Conservation (phyloP, 2,113 vertebrate species). For the Nesogale talazaci region DNA sequence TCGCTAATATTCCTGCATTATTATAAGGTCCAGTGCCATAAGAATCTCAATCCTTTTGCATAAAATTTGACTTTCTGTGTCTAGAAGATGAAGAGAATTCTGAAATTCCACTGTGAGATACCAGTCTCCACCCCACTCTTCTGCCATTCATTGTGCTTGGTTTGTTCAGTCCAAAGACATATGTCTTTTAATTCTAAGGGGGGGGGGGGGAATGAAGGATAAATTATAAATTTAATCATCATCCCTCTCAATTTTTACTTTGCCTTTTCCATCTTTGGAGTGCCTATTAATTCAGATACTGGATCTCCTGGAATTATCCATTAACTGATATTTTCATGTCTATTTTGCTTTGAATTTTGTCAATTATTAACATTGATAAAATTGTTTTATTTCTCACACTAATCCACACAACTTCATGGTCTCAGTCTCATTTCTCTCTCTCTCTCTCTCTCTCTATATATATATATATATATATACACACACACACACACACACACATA, state of each 20-base stretch:
- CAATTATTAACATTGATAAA: background rate
- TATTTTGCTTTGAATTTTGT: conserved; percentile 6
- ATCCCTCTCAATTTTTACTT: background rate
- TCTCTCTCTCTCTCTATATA: too few species aligned
- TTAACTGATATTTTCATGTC: background rate
- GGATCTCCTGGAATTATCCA: background rate
- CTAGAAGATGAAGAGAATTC: background rate
- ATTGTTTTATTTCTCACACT: background rate
- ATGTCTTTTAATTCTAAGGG: background rate
- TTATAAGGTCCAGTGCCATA: background rate
- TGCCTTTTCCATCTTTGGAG: background rate
- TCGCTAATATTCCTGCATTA: background rate
- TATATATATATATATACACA: too few species aligned
- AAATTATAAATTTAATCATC: background rate
- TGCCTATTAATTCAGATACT: background rate
- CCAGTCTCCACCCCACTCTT: background rate
- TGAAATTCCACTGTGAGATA: background rate
- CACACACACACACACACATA: too few species aligned
- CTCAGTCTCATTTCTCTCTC: background rate
- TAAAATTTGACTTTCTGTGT: background rate
- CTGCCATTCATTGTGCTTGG: background rate
- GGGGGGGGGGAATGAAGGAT: background rate
- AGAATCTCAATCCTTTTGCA: background rate
- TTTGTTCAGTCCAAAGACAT: background rate
- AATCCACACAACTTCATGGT: background rate